Conservation (phyloP, 2,888 invertebrate species). For the Tolmerus cingulatus region DNA sequence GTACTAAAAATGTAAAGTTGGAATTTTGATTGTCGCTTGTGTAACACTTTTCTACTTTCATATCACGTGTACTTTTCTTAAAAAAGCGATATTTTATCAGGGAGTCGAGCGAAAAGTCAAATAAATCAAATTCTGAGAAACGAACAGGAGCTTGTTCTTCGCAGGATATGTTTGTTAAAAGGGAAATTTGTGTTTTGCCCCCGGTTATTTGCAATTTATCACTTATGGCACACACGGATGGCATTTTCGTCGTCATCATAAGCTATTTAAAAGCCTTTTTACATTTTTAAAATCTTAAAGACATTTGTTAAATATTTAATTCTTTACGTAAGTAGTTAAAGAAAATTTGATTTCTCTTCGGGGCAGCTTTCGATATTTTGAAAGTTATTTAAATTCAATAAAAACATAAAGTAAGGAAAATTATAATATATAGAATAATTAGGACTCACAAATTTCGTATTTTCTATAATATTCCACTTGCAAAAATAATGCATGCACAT, state of each 20-base stretch:
- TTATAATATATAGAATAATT: too few species aligned
- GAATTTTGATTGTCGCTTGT: neutral
- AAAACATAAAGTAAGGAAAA: too few species aligned
- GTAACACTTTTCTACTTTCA: neutral
- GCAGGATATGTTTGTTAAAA: neutral
- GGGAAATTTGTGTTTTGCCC: neutral
- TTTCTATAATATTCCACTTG: too few species aligned
- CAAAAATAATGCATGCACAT: too few species aligned
- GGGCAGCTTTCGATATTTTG: neutral
- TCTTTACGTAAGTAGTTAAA: neutral
- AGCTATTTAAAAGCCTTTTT: neutral
- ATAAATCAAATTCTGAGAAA: neutral
- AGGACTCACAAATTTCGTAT: too few species aligned
- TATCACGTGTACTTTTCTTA: neutral
- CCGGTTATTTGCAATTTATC: neutral
- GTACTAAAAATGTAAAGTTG: neutral
- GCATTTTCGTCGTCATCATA: neutral
- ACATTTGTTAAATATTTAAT: neutral
- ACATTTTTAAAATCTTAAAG: neutral
- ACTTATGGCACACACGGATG: neutral
- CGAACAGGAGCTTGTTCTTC: neutral
- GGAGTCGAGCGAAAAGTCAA: neutral
- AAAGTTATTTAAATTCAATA: neutral
- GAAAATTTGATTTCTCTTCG: neutral
- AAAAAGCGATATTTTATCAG: neutral